Evolutionary conservation across 1,140 invertebrate species (phyloP).

Genomic region (Trichogramma pretiosum): DNA sequence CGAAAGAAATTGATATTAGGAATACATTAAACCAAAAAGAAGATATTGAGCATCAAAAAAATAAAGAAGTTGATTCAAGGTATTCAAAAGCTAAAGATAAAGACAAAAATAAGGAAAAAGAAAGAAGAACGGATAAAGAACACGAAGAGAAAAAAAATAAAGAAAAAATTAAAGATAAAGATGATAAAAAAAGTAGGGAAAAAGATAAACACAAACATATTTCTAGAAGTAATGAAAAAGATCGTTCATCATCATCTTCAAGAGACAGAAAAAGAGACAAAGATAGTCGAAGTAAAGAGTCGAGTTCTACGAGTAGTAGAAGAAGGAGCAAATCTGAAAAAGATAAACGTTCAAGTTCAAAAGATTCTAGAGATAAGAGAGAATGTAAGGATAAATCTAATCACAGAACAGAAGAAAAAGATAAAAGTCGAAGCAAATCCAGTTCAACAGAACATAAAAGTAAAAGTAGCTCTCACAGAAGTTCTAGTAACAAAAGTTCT

Average conservation of each 20-base stretch:
- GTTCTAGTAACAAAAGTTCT: constrained; percentile 18
- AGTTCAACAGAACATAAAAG: constrained; percentile 22
- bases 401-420: constrained; percentile 25
- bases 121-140: constrained; percentile 12
- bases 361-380: constrained; percentile 20
- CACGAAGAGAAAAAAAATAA: constrained; percentile 18
- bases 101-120: constrained; percentile 17
- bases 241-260: constrained; percentile 17
- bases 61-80: constrained; percentile 16
- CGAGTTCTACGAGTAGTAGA: constrained; percentile 20
- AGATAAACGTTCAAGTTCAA: constrained; percentile 17
- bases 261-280: constrained; percentile 25
- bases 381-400: constrained; percentile 15
- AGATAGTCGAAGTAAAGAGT: constrained; percentile 18
- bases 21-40: constrained; percentile 21
- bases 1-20: constrained; percentile 17
- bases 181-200: constrained; percentile 19
- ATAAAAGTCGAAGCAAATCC: constrained; percentile 25
- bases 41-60: constrained; percentile 21
- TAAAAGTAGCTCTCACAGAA: constrained; percentile 9
- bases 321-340: constrained; percentile 22
- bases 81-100: constrained; percentile 10
- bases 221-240: constrained; percentile 21
- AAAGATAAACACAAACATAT: constrained; percentile 22
- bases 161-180: constrained; percentile 22